Conservation (phyloP, 1,140 invertebrate species). For the Drosophila triauraria region DNA sequence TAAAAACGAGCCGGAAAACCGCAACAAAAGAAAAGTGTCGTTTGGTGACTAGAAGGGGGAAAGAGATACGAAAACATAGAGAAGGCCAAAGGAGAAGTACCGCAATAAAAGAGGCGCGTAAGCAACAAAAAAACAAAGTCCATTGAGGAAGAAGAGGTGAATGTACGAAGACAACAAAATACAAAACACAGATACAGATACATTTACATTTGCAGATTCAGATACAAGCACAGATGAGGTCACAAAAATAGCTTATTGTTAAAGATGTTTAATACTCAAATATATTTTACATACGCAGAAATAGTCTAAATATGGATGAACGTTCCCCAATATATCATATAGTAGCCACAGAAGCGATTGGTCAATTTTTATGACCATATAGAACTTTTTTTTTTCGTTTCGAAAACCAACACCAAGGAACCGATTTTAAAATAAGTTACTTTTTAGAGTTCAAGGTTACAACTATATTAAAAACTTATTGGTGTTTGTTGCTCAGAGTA, state of each 20-base stretch:
- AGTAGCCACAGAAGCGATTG: no score
- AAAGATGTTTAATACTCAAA: no score
- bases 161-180: constrained; percentile 58
- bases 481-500: background rate
- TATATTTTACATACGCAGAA: no score
- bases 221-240: constrained; percentile 4
- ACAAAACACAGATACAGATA: constrained; percentile 17
- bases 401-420: background rate
- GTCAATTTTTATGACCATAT: no score
- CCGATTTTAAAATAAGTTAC: background rate
- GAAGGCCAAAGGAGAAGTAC: constrained; percentile 57
- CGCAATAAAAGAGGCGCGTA: constrained; percentile 46
- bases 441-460: background rate
- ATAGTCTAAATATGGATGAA: no score
- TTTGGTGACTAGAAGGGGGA: constrained; percentile 27
- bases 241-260: background rate
- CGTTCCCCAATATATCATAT: no score
- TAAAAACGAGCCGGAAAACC: constrained; percentile 64
- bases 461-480: no score
- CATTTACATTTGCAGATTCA: constrained; percentile 9
- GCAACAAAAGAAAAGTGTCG: constrained; percentile 73
- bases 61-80: constrained; percentile 26
- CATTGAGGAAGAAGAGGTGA: constrained; percentile 55
- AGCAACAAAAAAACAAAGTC: constrained; percentile 37
- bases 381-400: background rate